phyloP scores from a whole-genome alignment of 92 coral and sea anemone genomes.

The Scolanthus callimorphus region DNA sequence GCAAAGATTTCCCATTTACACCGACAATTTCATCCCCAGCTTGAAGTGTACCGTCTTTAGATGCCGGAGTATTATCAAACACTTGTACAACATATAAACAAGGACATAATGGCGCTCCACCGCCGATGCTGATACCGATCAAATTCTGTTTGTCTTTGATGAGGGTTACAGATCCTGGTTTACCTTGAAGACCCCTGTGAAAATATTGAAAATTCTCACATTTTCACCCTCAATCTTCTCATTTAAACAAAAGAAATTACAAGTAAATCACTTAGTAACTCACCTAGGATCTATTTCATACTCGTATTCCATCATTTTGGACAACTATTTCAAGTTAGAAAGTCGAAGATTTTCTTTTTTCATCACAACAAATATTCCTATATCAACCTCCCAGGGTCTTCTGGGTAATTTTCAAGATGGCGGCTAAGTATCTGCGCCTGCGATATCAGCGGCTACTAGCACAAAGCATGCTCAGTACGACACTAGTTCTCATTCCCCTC shows the following conservation, averaged over 20 bases:
- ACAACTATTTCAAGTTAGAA: constrained; percentile 6
- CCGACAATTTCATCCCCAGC: constrained; percentile 99
- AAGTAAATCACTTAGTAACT: neutral
- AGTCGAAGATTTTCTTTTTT: neutral
- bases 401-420: no score
- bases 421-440: no score
- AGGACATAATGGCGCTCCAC: constrained; percentile 99
- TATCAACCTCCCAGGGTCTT: no score
- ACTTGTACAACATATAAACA: constrained; percentile 98
- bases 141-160: constrained; percentile 95
- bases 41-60: constrained; percentile 90
- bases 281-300: constrained; percentile 97
- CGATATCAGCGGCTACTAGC: constrained; percentile 2
- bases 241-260: neutral
- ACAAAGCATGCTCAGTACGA: neutral
- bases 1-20: constrained; percentile 93
- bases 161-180: constrained; percentile 90
- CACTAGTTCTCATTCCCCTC: constrained; percentile 21
- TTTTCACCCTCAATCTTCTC: neutral
- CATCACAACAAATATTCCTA: no score
- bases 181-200: constrained; percentile 92
- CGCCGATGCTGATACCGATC: constrained; percentile 96
- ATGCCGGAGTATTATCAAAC: constrained; percentile 97
- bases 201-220: neutral
- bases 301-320: constrained; percentile 96